A percentile compares a stretch with the other conserved stretches of the same genome.
These are phyloP conservation scores for Caenorhabditis doughertyi DNA, from an alignment of 2,888 invertebrate species.

Conservation along the genomic window DNA sequence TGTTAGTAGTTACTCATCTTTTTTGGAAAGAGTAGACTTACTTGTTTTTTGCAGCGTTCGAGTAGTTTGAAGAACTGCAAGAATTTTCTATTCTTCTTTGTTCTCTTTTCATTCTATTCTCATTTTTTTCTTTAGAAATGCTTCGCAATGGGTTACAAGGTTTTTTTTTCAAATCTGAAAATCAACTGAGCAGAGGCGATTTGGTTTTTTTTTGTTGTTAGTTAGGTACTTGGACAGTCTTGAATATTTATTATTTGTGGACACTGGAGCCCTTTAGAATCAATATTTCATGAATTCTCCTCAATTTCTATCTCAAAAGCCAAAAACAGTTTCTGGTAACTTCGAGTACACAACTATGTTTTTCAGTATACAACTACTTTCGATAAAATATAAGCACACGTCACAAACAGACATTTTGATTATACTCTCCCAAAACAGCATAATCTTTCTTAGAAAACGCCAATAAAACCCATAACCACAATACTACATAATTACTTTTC, in stretches of 20 bases:
- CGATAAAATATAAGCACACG: too few species aligned
- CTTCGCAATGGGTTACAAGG: neutral
- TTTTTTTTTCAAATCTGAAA: neutral
- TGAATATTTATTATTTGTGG: too few species aligned
- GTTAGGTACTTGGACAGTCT: too few species aligned
- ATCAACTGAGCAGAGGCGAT: too few species aligned
- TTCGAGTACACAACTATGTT: too few species aligned
- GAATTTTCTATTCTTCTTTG: neutral
- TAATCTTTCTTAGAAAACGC: conserved; percentile 1
- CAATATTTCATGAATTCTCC: too few species aligned
- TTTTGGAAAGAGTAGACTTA: neutral
- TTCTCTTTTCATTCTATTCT: neutral
- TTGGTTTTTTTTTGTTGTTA: too few species aligned
- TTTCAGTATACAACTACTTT: too few species aligned
- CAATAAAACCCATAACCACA: conserved; percentile 6
- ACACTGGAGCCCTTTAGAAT: too few species aligned
- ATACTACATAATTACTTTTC: conserved; percentile 23
- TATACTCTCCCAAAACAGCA: neutral
- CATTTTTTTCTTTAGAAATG: neutral
- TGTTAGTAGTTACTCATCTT: conserved; percentile 3
- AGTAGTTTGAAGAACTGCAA: neutral
- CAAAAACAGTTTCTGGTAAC: too few species aligned
- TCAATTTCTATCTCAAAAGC: too few species aligned
- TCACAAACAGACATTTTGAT: too few species aligned
- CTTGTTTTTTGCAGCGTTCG: conserved; percentile 3